Percentiles rank a stretch among this genome's conserved stretches.
Conservation (phyloP, 2,797 vertebrate genomes). For the Delichon dasypus region DNA sequence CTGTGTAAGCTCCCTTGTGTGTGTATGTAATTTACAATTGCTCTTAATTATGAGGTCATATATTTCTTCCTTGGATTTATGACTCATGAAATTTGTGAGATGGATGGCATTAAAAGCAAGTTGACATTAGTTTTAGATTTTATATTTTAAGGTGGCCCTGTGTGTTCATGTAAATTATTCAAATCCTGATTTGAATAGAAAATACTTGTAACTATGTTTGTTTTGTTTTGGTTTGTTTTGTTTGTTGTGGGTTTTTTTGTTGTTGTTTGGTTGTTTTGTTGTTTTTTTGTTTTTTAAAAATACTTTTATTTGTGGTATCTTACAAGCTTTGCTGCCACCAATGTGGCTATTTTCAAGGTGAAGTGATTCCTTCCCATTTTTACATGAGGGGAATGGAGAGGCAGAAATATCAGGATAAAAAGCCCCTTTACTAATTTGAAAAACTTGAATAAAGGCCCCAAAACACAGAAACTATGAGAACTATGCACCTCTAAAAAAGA, state of each 20-base stretch:
- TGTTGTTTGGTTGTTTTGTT: no score
- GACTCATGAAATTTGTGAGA: background rate
- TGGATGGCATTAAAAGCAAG: background rate
- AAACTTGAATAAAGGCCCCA: background rate
- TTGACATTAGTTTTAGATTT: background rate
- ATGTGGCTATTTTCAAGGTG: background rate
- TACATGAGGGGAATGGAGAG: background rate
- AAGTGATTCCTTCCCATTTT: background rate
- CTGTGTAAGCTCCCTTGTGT: background rate
- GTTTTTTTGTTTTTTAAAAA: no score
- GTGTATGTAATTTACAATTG: background rate
- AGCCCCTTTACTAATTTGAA: background rate
- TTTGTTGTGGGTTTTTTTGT: no score
- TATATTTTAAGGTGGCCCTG: background rate
- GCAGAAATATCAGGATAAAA: background rate
- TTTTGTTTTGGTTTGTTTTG: no score
- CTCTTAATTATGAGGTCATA: background rate
- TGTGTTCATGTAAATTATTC: background rate
- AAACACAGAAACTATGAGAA: background rate
- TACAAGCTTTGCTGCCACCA: background rate
- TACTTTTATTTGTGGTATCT: background rate
- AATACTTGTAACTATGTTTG: background rate
- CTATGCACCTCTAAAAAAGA: background rate
- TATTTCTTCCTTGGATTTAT: background rate
- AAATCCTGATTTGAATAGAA: background rate